These are phyloP conservation scores for Mythimna lalbum DNA, from an alignment of 2,888 invertebrate species.

Conservation along the genomic window DNA sequence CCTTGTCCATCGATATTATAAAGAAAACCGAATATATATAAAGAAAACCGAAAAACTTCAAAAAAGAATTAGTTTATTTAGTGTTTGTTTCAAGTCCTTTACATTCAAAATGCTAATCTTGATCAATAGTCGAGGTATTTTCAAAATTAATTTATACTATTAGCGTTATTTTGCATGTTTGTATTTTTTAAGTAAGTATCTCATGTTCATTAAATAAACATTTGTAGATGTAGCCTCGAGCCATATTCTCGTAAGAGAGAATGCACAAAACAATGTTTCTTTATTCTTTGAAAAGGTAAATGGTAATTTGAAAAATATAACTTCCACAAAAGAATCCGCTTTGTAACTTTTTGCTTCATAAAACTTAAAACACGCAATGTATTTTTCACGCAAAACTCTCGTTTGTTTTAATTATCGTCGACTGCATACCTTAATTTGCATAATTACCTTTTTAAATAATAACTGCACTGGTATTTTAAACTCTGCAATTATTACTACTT, in stretches of 20 bases:
- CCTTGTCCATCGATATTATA: background rate
- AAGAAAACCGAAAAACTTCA: constrained; percentile 2
- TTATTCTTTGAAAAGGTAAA: constrained; percentile 2
- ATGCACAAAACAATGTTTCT: background rate
- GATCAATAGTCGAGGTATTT: background rate
- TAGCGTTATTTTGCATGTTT: background rate
- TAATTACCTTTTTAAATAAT: constrained; percentile 53
- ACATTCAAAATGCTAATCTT: too few relatives aligned
- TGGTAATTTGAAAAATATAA: constrained; percentile 11
- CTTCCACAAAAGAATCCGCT: constrained; percentile 15
- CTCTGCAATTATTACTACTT: constrained; percentile 1
- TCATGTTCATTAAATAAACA: too few relatives aligned
- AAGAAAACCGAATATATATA: background rate
- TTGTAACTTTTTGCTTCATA: constrained; percentile 31
- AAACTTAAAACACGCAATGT: constrained; percentile 41
- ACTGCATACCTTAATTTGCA: constrained; percentile 45
- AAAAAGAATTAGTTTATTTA: too few relatives aligned
- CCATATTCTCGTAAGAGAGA: background rate
- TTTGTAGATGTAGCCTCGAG: background rate
- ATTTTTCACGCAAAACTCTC: constrained; percentile 44
- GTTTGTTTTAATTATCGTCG: constrained; percentile 30
- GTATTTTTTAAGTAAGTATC: too few relatives aligned
- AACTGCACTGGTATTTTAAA: constrained; percentile 31
- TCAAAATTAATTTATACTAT: too few relatives aligned
- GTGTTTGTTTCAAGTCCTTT: too few relatives aligned